Base-by-base conservation (phyloP, 1,140 invertebrate genomes). In the Drosophila seguyi region DNA sequence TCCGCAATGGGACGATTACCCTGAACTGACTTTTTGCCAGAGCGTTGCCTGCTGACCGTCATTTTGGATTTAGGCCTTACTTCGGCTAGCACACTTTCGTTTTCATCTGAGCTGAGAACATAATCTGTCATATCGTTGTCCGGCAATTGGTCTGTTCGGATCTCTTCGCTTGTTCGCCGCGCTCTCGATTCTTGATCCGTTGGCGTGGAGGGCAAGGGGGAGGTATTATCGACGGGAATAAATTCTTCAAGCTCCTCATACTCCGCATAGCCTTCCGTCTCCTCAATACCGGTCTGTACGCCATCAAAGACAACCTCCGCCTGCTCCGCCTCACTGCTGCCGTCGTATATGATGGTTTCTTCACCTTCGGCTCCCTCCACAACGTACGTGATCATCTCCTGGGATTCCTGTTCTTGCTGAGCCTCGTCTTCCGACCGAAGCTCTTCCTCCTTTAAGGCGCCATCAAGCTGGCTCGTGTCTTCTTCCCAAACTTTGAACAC, bases 171-270 rank as follows among this genome's bases (percentile, higher is more conserved):
- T 20, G 47, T 27, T 41, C 68, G 6, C 42, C 31, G 39, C 41
- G 47, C 25, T 31, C 18, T n/a, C 31, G 38, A 6, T 10, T 8
- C 16, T 6, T 6, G 20, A 14, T 48, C 66, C 3, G 45, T 27
- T 29, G 50, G 22, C 2, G 25, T 13, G 4, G 44, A 8, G 0
- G 34, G 38, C 52, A 55, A 39, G 4, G 55, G 58, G 11, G 53
- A 14, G 16, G 39, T 29, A 22, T 38, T 38, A 10, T 42, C 61
- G 41, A 48, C 57, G n/a, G 61, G 39, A 7, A 81, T 27, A 2
- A 90, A 20, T 42, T 65, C 61, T n/a, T 87, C 81, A 1, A 80
- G 47, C 42, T 87, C 85, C 39, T 87, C 84, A 42, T 90, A 87
- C 16, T 75, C 84, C 0, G 80, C 48, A 41, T 75, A 87, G 11